These are phyloP conservation scores for Aplysia californica DNA, from an alignment of 1,140 invertebrate genomes.

Conservation along the genomic window DNA sequence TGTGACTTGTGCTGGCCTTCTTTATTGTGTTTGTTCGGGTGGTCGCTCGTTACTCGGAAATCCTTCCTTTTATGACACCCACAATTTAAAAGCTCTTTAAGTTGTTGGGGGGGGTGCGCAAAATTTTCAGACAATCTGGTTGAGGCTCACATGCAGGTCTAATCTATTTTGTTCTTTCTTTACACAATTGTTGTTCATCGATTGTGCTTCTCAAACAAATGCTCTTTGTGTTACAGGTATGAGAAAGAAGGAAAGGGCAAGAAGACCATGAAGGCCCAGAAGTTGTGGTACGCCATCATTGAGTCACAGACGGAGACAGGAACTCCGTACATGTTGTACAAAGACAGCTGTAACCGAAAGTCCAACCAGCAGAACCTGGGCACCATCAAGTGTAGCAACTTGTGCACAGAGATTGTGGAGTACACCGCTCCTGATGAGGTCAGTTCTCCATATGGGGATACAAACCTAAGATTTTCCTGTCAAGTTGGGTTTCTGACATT, in stretches of 20 bases:
- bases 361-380: conserved; percentile 99
- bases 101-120: too few species aligned
- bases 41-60: too few species aligned
- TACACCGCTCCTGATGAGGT: conserved; percentile 89
- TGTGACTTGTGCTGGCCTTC: too few species aligned
- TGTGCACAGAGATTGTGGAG: conserved; percentile 98
- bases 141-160: too few species aligned
- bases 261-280: conserved; percentile 85
- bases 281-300: conserved; percentile 94
- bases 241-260: conserved; percentile 84
- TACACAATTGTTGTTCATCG: background rate
- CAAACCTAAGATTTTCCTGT: too few species aligned
- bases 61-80: too few species aligned
- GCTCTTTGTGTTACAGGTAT: conserved; percentile 76
- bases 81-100: too few species aligned
- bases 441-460: too few species aligned
- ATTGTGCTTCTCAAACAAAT: too few species aligned
- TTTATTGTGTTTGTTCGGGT: too few species aligned
- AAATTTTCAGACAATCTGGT: too few species aligned
- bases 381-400: conserved; percentile 98
- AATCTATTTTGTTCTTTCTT: background rate
- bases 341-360: conserved; percentile 97
- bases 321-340: conserved; percentile 97
- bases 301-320: conserved; percentile 98
- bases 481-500: too few species aligned